Percentiles rank a stretch among this genome's conserved stretches.
phyloP scores from a whole-genome alignment of 2,888 invertebrate species.

The Oxytorus armatus region DNA sequence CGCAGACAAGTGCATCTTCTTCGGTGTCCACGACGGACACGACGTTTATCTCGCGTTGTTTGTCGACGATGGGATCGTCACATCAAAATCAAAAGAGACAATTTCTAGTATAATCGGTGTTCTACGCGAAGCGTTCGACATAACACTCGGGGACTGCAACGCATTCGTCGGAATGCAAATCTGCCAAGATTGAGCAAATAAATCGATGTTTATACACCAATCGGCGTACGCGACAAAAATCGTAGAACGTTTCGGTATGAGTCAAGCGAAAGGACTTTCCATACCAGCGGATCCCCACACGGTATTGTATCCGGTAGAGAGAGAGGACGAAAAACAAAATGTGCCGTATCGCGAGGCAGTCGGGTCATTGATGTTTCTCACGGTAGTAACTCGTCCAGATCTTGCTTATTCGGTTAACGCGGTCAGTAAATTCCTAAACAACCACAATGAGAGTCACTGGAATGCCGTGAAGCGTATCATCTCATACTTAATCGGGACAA shows the following conservation, averaged over 20 bases:
- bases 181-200: slow-evolving; percentile 44
- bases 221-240: slow-evolving; percentile 52
- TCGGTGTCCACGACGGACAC: slow-evolving; percentile 26
- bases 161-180: slow-evolving; percentile 66
- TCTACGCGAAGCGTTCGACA: slow-evolving; percentile 43
- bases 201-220: slow-evolving; percentile 64
- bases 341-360: slow-evolving; percentile 60
- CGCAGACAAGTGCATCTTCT: slow-evolving; percentile 40
- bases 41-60: slow-evolving; percentile 40
- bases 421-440: slow-evolving; percentile 56
- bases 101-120: slow-evolving; percentile 10
- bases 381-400: slow-evolving; percentile 53
- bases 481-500: slow-evolving; percentile 50
- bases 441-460: slow-evolving; percentile 54
- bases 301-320: slow-evolving; percentile 29
- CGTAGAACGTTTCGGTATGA: slow-evolving; percentile 57
- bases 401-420: slow-evolving; percentile 45
- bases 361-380: slow-evolving; percentile 56
- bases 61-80: slow-evolving; percentile 42
- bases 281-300: slow-evolving; percentile 41
- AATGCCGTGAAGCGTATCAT: slow-evolving; percentile 53
- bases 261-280: slow-evolving; percentile 48
- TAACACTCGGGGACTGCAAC: slow-evolving; percentile 54
- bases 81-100: slow-evolving; percentile 35
- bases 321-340: slow-evolving; percentile 1